phyloP scores from a whole-genome alignment of 1,140 invertebrate genomes.

The Pollicipes pollicipes region DNA sequence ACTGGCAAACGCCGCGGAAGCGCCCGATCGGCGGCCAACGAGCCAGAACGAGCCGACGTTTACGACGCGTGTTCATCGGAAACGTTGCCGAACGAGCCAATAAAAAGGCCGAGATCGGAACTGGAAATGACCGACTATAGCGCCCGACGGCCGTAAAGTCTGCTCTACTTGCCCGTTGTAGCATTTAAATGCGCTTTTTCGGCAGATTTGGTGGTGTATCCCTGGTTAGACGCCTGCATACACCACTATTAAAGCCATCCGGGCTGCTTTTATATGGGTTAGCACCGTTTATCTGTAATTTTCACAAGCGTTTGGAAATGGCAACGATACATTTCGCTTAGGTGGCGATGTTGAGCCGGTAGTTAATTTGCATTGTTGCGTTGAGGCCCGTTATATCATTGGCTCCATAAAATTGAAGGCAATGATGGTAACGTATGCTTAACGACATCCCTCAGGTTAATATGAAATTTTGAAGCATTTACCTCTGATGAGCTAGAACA shows the following conservation, averaged over 20 bases:
- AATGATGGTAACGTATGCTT: too few species aligned
- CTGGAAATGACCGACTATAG: background rate
- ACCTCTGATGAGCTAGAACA: too few species aligned
- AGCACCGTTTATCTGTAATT: background rate
- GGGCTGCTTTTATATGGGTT: background rate
- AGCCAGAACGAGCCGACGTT: background rate
- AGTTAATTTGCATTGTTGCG: too few species aligned
- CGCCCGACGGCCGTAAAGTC: background rate
- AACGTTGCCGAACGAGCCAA: background rate
- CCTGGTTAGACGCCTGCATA: background rate
- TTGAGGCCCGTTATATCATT: too few species aligned
- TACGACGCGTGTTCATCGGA: background rate
- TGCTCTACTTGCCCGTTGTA: background rate
- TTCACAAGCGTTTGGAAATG: too few species aligned
- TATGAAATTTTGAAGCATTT: too few species aligned
- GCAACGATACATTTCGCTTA: too few species aligned
- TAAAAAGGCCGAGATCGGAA: background rate
- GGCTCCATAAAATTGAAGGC: too few species aligned
- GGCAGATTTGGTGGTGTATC: background rate
- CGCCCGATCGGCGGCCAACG: background rate
- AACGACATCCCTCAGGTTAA: too few species aligned
- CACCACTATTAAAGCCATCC: background rate
- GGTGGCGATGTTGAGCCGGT: too few species aligned
- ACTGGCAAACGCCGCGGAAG: background rate
- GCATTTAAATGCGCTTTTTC: background rate